Evolutionary conservation across 2,888 invertebrate genomes (phyloP).

Genomic region (Drosophila lacicola): DNA sequence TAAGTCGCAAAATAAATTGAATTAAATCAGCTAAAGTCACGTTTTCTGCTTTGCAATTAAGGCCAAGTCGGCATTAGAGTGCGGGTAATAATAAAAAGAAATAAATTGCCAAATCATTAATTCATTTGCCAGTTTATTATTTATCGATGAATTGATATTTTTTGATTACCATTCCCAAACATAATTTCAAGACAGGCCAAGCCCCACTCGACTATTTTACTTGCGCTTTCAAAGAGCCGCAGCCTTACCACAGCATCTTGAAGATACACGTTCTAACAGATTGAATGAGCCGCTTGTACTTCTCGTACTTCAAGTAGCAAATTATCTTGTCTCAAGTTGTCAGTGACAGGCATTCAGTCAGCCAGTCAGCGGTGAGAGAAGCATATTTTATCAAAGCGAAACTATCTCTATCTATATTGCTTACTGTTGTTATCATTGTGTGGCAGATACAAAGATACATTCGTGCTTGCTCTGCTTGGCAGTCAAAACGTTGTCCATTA

Average conservation of each 20-base stretch:
- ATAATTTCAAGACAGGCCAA: conserved; percentile 30
- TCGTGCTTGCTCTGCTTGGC: conserved; percentile 18
- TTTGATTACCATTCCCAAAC: conserved; percentile 8
- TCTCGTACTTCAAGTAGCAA: conserved; percentile 69
- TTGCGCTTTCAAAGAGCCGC: conserved; percentile 32
- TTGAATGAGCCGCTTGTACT: conserved; percentile 42
- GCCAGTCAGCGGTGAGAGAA: conserved; percentile 25
- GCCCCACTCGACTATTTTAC: conserved; percentile 23
- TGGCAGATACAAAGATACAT: conserved; percentile 30
- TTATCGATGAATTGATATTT: conserved; percentile 43
- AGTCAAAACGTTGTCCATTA: conserved; percentile 31
- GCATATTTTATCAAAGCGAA: conserved; percentile 52
- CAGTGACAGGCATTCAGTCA: conserved; percentile 54
- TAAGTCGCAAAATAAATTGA: conserved; percentile 59
- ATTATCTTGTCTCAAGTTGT: conserved; percentile 80
- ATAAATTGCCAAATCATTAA: conserved; percentile 66
- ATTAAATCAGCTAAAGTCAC: conserved; percentile 65
- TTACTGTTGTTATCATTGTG: conserved; percentile 41
- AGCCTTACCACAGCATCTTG: conserved; percentile 38
- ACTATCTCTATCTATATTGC: conserved; percentile 39
- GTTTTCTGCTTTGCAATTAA: conserved; percentile 57
- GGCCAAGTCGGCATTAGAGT: conserved; percentile 44
- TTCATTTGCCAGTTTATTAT: conserved; percentile 51
- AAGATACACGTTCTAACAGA: conserved; percentile 40
- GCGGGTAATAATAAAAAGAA: conserved; percentile 38